These are phyloP conservation scores for Lutjanus erythropterus DNA, from an alignment of 2,113 vertebrate species.

Conservation along the genomic window DNA sequence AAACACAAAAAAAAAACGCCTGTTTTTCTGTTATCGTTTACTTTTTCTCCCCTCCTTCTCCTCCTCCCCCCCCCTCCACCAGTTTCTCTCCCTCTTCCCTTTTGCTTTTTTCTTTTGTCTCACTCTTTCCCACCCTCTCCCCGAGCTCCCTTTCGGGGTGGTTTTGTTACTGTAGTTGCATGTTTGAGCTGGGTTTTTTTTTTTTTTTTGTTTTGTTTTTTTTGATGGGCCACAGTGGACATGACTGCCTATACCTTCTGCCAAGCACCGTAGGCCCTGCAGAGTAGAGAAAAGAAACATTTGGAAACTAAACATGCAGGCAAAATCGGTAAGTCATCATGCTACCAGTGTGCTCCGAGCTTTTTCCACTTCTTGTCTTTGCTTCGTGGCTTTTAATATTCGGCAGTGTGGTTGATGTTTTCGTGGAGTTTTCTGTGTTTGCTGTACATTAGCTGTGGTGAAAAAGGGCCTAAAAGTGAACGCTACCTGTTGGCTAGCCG, in stretches of 20 bases:
- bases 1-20: conserved; percentile 55
- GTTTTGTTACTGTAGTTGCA: conserved; percentile 64
- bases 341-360: conserved; percentile 40
- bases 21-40: conserved; percentile 61
- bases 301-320: conserved; percentile 68
- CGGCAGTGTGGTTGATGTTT: not conserved
- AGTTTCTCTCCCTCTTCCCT: conserved; percentile 44
- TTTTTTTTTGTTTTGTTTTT: conserved; percentile 34
- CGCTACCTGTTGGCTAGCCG: conserved; percentile 52
- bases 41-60: conserved; percentile 35
- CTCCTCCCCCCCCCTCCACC: conserved; percentile 7
- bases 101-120: conserved; percentile 66
- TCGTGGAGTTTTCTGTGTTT: conserved; percentile 11
- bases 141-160: conserved; percentile 49
- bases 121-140: conserved; percentile 37
- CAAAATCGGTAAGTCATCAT: conserved; percentile 77
- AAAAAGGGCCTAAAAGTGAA: conserved; percentile 41
- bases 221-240: conserved; percentile 71
- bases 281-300: conserved; percentile 55
- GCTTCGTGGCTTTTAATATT: conserved; percentile 13
- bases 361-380: conserved; percentile 12
- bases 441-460: conserved; percentile 18
- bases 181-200: conserved; percentile 49
- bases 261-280: conserved; percentile 69
- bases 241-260: conserved; percentile 60